A percentile compares a stretch with the other conserved stretches of the same genome.
phyloP scores from a whole-genome alignment of 2,113 vertebrate species.

The Carassius auratus region DNA sequence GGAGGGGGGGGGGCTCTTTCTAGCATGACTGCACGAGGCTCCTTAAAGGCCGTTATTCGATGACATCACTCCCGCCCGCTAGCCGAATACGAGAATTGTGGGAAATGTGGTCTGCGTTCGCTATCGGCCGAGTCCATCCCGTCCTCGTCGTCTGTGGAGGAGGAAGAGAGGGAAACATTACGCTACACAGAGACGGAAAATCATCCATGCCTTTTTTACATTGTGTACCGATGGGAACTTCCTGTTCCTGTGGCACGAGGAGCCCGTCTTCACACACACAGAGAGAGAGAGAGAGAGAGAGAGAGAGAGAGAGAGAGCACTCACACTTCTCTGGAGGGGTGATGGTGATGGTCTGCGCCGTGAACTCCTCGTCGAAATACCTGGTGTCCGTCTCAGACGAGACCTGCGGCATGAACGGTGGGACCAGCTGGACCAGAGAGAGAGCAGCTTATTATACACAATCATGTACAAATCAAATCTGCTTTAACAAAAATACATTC shows the following conservation, averaged over 20 bases:
- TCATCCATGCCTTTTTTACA: not conserved
- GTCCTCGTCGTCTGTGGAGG: slow-evolving; percentile 87
- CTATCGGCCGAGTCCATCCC: slow-evolving; percentile 93
- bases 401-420: slow-evolving; percentile 78
- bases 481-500: too few relatives aligned
- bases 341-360: slow-evolving; percentile 82
- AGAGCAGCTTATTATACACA: not conserved
- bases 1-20: slow-evolving; percentile 60
- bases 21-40: slow-evolving; percentile 80
- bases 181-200: not conserved
- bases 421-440: slow-evolving; percentile 66
- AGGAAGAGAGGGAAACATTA: slow-evolving; percentile 44
- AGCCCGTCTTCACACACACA: not conserved
- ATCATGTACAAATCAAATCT: not conserved
- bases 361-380: slow-evolving; percentile 82
- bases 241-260: slow-evolving; percentile 8
- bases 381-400: slow-evolving; percentile 78
- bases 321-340: slow-evolving; percentile 72
- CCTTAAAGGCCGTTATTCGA: slow-evolving; percentile 63
- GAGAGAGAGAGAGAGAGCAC: not conserved
- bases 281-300: not conserved
- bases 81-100: slow-evolving; percentile 96
- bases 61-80: slow-evolving; percentile 88
- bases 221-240: not conserved
- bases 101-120: slow-evolving; percentile 93